Evolutionary conservation across 2,797 vertebrate genomes (phyloP).

Genomic region (Onychomys arenicola): DNA sequence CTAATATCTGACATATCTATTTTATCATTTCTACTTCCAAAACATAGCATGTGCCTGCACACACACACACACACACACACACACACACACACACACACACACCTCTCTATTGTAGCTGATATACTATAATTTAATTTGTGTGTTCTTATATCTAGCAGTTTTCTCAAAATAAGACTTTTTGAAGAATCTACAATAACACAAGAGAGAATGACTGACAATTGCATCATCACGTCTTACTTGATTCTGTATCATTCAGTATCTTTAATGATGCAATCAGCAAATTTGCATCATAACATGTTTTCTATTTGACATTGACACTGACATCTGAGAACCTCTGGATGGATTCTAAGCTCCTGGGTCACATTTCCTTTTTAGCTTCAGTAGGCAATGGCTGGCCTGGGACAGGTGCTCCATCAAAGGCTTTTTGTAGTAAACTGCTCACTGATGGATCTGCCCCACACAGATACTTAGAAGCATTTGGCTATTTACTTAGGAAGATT

Average conservation of each 20-base stretch:
- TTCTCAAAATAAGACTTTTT: constrained; percentile 29
- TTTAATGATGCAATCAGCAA: background rate
- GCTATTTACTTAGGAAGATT: constrained; percentile 43
- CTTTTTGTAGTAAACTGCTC: background rate
- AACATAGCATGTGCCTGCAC: background rate
- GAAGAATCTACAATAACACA: background rate
- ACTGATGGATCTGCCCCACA: background rate
- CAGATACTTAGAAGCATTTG: constrained; percentile 24
- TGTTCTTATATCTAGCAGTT: background rate
- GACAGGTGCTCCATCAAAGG: background rate
- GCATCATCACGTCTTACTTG: background rate
- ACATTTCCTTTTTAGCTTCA: background rate
- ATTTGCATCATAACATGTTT: background rate
- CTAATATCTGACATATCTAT: background rate
- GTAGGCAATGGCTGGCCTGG: background rate
- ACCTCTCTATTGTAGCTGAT: background rate
- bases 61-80: background rate
- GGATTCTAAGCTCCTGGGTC: background rate
- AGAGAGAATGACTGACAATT: background rate
- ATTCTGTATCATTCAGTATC: background rate
- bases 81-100: background rate
- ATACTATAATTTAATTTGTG: background rate
- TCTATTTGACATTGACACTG: background rate
- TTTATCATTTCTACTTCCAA: constrained; percentile 5
- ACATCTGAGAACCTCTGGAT: background rate